Evolutionary conservation across 2,113 vertebrate species (phyloP).

Genomic region (Halcyon malimbica): DNA sequence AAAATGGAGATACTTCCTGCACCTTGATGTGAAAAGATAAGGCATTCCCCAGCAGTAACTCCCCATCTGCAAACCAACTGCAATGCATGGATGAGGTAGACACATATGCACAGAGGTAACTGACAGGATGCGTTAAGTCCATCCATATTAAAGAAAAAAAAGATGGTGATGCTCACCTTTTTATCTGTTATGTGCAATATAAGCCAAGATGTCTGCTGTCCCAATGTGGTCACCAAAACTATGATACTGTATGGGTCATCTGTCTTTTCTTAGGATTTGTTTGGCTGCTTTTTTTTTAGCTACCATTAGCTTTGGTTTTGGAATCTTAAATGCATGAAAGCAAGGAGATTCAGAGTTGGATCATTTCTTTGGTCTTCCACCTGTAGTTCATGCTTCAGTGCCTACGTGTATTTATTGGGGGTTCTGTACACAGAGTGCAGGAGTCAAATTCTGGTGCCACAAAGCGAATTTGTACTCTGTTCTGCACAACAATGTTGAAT

Average conservation of each 20-base stretch:
- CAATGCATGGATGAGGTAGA: neutral
- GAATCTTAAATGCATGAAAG: conserved; percentile 1
- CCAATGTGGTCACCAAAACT: neutral
- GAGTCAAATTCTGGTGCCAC: neutral
- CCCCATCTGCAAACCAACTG: neutral
- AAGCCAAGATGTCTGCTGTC: neutral
- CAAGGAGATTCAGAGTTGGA: conserved; percentile 23
- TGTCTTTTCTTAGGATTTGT: neutral
- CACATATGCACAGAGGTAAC: neutral
- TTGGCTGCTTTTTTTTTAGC: neutral
- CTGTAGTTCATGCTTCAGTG: neutral
- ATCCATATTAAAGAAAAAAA: neutral
- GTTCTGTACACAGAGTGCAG: neutral
- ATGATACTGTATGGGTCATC: neutral
- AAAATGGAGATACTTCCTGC: neutral
- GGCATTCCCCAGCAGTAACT: neutral
- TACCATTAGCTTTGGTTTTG: neutral
- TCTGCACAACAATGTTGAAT: neutral
- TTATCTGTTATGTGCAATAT: neutral
- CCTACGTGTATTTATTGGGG: neutral
- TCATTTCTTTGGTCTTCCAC: neutral
- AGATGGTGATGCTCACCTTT: neutral
- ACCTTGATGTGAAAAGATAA: neutral
- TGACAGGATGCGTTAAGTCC: neutral
- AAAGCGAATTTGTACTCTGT: neutral